Evolutionary conservation across 2,113 vertebrate genomes (phyloP).

Genomic region (Megaceryle maxima): DNA sequence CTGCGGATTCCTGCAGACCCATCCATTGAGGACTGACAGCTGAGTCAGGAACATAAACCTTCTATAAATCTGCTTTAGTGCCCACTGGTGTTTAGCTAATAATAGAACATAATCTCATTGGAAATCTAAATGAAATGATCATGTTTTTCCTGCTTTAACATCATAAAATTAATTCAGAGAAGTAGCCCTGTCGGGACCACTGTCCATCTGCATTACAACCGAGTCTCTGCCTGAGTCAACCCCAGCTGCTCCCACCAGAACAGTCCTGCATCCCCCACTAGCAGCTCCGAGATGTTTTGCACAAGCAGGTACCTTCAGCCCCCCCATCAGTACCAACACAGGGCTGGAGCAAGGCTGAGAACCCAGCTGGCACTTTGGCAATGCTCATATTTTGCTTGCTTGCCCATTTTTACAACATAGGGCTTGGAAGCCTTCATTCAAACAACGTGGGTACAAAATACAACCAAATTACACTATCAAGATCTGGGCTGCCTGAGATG

Average conservation of each 20-base stretch:
- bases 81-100: neutral
- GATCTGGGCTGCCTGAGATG: neutral
- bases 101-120: neutral
- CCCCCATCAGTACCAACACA: rapidly evolving
- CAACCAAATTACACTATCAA: too few relatives aligned
- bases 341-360: neutral
- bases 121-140: neutral
- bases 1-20: neutral
- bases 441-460: neutral
- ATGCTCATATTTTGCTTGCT: rapidly evolving
- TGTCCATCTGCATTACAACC: neutral
- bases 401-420: rapidly evolving
- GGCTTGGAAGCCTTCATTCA: neutral
- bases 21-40: neutral
- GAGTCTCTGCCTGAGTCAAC: neutral
- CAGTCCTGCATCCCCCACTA: neutral
- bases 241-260: too few relatives aligned
- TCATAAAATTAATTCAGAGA: neutral
- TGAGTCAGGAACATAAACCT: neutral
- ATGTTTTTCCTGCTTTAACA: neutral
- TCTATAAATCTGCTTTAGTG: neutral
- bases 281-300: neutral
- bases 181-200: neutral
- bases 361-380: neutral
- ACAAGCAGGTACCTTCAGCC: too few relatives aligned